Evolutionary conservation across 2,113 vertebrate genomes (phyloP), one percentile per base, ranked within the genome.

Genomic region (Saiga tatarica): DNA sequence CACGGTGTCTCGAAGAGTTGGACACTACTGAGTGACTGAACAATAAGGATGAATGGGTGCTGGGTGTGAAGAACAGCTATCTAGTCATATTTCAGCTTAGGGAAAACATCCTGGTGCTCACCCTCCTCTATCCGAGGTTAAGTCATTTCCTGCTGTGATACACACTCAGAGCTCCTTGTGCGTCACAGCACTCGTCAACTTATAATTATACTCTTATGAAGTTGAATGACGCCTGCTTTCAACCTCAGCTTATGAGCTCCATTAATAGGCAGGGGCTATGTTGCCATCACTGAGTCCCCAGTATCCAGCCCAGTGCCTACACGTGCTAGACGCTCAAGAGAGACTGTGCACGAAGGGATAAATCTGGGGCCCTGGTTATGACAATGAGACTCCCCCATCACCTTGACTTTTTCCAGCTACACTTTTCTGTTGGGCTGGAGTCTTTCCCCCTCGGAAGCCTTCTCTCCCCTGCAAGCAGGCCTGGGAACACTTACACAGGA

Each of bases 251-350:
- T 13, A 19, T 11, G n/a, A 57, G 28, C 17, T 15, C 71, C 6
- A 7, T 33, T 82, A 30, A 53, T 52, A 47, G 74, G 55, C 17
- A 26, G 53, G 25, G 60, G 28, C 30, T 78, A 2, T 85, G 50
- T 52, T 42, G 88, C 59, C 33, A 53, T 78, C 4, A 1, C 0
- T 12, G 9, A 7, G 9, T 21, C 53, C 6, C 53, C 52, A 19
- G 16, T 50, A 25, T 30, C 12, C 39, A 28, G 39, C 33, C 85
- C 55, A 14, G 42, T 21, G 60, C 62, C n/a, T 15, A 23, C 30
- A 17, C 16, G 5, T 0, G 26, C 59, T 16, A 3, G 39, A 17
- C 1, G 0, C 25, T 67, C 30, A 11, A 1, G 6, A 50, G n/a
- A 53, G 45, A 50, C 30, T 9, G 3, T 14, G 39, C 23, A 3